phyloP scores from a whole-genome alignment of 2,888 invertebrate species.

The Oscheius sp. region DNA sequence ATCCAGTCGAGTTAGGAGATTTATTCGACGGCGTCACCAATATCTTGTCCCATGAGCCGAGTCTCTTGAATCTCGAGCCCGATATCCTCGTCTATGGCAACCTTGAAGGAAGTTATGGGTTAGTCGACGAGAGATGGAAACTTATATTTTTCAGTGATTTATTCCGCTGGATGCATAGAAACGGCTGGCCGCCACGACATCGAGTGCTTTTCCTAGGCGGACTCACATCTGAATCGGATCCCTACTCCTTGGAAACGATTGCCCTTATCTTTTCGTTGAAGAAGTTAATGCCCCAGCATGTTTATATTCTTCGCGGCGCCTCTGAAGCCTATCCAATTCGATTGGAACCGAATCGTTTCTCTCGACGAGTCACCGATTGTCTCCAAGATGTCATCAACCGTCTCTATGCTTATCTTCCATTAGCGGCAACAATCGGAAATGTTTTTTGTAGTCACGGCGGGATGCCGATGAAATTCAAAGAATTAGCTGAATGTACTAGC shows the following conservation, averaged over 20 bases:
- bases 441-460: constrained; percentile 23
- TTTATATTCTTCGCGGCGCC: constrained; percentile 43
- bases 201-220: constrained; percentile 20
- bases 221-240: background rate
- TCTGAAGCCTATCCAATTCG: constrained; percentile 29
- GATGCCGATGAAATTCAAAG: background rate
- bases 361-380: background rate
- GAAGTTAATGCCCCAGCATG: constrained; percentile 40
- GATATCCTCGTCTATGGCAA: constrained; percentile 39
- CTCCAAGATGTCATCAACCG: constrained; percentile 4
- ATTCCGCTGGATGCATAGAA: constrained; percentile 21
- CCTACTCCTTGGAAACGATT: constrained; percentile 8
- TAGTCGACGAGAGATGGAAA: background rate
- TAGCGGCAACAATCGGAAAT: constrained; percentile 1
- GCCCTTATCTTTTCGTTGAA: constrained; percentile 22
- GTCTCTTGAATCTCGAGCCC: constrained; percentile 34
- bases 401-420: constrained; percentile 1
- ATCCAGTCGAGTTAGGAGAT: constrained; percentile 7
- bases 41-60: background rate
- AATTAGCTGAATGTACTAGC: background rate
- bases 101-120: constrained; percentile 35
- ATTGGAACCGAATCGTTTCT: background rate
- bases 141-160: constrained; percentile 4
- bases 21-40: constrained; percentile 10
- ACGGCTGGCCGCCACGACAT: constrained; percentile 22